Evolutionary conservation across 92 coral and sea anemone species (phyloP).

Genomic region (Paramuricea clavata): DNA sequence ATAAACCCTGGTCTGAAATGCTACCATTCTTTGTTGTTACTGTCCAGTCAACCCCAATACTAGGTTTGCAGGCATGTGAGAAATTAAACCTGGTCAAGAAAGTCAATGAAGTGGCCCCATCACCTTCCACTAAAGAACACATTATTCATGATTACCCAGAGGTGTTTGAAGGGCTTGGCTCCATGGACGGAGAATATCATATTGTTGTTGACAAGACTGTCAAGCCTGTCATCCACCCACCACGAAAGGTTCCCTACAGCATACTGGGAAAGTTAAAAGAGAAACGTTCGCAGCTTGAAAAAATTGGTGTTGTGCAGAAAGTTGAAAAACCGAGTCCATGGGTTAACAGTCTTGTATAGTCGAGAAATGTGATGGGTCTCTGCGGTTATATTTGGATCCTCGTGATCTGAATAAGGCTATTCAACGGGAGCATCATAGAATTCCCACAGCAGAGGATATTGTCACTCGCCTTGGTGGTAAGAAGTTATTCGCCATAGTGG

Average conservation of each 20-base stretch:
- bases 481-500: no score
- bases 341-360: no score
- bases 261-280: background rate
- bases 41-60: background rate
- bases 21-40: background rate
- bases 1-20: no score
- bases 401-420: slow-evolving; percentile 58
- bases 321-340: no score
- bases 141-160: background rate
- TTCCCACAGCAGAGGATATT: background rate
- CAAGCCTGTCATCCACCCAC: slow-evolving; percentile 28
- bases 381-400: slow-evolving; percentile 70
- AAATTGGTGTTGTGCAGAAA: no score
- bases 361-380: slow-evolving; percentile 8
- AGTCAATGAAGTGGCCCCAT: background rate
- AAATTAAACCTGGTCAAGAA: background rate
- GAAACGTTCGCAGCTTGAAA: background rate
- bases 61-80: background rate
- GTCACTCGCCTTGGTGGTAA: background rate
- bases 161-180: no score
- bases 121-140: background rate
- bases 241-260: slow-evolving; percentile 1
- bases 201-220: background rate
- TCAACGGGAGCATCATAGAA: slow-evolving; percentile 42
- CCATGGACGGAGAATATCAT: slow-evolving; percentile 7